These are phyloP conservation scores for Anoplolepis gracilipes DNA, from an alignment of 1,140 invertebrate genomes.

Conservation along the genomic window DNA sequence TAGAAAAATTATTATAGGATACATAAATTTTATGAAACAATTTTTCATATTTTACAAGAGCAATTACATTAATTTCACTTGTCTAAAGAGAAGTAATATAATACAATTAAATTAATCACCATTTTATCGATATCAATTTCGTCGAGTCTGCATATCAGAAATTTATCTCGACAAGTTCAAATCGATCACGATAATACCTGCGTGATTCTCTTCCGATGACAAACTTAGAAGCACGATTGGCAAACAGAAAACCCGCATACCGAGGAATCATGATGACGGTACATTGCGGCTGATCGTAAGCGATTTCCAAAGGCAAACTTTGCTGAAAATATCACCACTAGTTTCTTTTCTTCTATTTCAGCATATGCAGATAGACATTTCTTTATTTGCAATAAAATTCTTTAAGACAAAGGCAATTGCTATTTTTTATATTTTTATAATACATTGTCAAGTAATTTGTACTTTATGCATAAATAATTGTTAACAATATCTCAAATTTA, in stretches of 20 bases:
- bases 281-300: slow-evolving; percentile 16
- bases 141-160: background rate
- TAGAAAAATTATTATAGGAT: background rate
- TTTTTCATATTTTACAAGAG: background rate
- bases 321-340: background rate
- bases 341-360: background rate
- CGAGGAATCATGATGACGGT: slow-evolving; percentile 37
- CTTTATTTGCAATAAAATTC: background rate
- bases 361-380: background rate
- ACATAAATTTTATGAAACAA: background rate
- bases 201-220: slow-evolving; percentile 30
- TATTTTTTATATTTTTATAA: background rate
- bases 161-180: slow-evolving; percentile 2
- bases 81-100: background rate
- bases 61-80: slow-evolving; percentile 3
- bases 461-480: background rate
- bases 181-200: slow-evolving; percentile 32
- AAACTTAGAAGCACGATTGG: slow-evolving; percentile 42
- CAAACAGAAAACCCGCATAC: slow-evolving; percentile 48
- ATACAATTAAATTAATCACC: slow-evolving; percentile 4
- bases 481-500: background rate
- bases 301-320: slow-evolving; percentile 21
- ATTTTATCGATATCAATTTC: background rate
- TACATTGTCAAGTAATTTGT: background rate
- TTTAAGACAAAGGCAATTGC: background rate